phyloP scores from a whole-genome alignment of 2,113 vertebrate species.

The Odontesthes bonariensis region DNA sequence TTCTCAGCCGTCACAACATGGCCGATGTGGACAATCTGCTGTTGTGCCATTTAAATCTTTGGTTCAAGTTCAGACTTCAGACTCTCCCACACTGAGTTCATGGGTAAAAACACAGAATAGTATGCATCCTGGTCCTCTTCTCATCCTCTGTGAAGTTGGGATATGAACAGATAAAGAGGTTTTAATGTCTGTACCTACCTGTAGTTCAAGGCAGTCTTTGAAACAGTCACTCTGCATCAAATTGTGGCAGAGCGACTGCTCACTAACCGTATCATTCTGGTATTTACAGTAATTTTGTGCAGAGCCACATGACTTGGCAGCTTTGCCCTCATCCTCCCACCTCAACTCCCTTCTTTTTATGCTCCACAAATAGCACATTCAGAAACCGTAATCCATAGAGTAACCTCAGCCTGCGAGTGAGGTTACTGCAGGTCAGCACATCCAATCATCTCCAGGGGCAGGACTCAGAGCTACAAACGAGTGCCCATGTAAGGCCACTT shows the following conservation, averaged over 20 bases:
- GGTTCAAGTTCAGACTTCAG: no score
- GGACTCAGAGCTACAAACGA: conserved; percentile 4
- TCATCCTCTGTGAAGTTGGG: no score
- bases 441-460: conserved; percentile 1
- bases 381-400: background rate
- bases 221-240: background rate
- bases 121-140: no score
- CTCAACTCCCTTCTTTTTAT: background rate
- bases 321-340: background rate
- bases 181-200: no score
- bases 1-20: no score
- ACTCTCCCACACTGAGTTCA: no score
- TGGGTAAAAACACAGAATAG: background rate
- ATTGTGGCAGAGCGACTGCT: background rate
- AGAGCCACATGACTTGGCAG: conserved; percentile 2
- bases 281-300: background rate
- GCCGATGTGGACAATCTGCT: no score
- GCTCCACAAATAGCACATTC: background rate
- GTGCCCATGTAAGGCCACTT: conserved; percentile 76
- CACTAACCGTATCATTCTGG: background rate
- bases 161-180: no score
- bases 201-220: background rate
- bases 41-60: no score
- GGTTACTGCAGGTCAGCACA: conserved; percentile 41
- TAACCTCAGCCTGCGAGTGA: background rate